Conservation (phyloP, 2,113 vertebrate species). For the Myrmecophaga tridactyla region DNA sequence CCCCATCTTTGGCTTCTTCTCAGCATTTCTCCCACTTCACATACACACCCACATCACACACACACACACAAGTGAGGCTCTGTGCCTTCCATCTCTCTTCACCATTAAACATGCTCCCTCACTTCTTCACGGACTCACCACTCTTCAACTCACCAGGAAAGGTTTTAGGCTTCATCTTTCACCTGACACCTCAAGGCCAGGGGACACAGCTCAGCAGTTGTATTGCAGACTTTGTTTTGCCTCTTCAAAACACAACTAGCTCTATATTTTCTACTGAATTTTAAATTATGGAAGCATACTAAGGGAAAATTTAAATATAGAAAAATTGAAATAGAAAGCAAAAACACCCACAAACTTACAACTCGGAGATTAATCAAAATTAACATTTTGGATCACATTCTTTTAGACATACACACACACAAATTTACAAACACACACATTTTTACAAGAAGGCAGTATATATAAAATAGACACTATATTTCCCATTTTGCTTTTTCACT, state of each 20-base stretch:
- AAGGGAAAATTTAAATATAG: conserved; percentile 32
- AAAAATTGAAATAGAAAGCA: conserved; percentile 56
- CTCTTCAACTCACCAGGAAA: neutral
- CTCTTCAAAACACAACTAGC: neutral
- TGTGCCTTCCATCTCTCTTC: neutral
- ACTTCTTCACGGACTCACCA: rapidly evolving
- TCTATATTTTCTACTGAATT: neutral
- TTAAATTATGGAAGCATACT: conserved; percentile 34
- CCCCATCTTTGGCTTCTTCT: neutral
- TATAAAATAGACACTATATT: neutral
- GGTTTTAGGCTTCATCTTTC: neutral
- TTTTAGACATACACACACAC: neutral
- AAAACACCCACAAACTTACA: conserved; percentile 44
- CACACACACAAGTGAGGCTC: rapidly evolving
- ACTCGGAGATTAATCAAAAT: conserved; percentile 30
- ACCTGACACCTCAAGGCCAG: neutral
- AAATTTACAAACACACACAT: neutral
- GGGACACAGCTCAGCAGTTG: rapidly evolving
- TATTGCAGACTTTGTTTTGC: neutral
- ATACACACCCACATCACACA: neutral
- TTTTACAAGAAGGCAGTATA: neutral
- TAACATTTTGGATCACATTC: neutral
- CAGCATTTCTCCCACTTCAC: neutral
- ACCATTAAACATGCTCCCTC: neutral
- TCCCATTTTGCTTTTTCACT: neutral